These are phyloP conservation scores for Apostichopus leukothele DNA, from an alignment of 53 echinoderm and acorn worm genomes.

Conservation along the genomic window DNA sequence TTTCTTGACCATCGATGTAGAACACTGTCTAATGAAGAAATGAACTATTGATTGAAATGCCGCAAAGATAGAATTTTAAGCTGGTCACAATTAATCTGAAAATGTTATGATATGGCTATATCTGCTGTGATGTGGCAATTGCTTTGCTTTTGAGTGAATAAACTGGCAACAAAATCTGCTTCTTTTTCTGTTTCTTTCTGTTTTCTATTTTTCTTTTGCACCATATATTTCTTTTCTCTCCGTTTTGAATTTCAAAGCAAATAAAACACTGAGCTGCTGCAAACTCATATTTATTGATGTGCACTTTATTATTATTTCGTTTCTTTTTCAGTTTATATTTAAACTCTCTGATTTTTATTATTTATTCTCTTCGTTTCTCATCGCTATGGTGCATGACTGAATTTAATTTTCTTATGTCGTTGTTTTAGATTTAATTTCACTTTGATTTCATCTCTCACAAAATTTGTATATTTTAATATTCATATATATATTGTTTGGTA, in stretches of 20 bases:
- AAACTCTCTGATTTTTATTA: background rate
- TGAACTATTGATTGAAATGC: no score
- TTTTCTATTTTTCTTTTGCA: background rate
- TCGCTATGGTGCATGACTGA: background rate
- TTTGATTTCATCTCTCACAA: no score
- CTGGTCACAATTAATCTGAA: background rate
- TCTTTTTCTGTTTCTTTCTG: background rate
- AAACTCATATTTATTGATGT: background rate
- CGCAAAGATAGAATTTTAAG: no score
- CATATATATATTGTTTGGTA: no score
- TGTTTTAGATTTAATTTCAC: no score
- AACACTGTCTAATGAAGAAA: no score
- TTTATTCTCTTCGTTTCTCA: background rate
- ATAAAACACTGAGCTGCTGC: background rate
- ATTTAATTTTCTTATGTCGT: no score
- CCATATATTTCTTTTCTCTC: background rate
- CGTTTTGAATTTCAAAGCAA: background rate
- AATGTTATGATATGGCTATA: background rate
- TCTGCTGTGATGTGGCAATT: constrained; percentile 29
- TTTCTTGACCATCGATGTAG: no score
- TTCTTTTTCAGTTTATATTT: background rate
- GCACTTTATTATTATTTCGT: background rate
- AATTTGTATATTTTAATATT: no score
- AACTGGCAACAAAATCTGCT: background rate
- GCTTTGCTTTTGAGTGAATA: background rate